Evolutionary conservation across 30 jellyfish, hydroid and myxozoan genomes (phyloP).

Genomic region (Hydractinia echinata): DNA sequence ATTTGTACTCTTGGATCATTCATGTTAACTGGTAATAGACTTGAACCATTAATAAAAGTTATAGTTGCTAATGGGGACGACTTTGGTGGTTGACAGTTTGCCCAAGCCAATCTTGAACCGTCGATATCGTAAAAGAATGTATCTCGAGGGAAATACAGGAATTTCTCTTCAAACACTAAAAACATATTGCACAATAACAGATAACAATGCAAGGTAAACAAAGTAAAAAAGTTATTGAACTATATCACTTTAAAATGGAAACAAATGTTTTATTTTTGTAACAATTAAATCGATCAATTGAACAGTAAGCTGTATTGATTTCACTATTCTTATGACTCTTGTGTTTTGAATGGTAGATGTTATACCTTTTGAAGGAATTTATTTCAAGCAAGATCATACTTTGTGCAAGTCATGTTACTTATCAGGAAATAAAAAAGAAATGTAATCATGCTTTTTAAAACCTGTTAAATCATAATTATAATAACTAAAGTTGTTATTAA

Average conservation of each 20-base stretch:
- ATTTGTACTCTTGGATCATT: conserved; percentile 27
- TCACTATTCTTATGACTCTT: no score
- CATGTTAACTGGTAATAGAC: conserved; percentile 28
- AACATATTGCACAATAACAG: not conserved
- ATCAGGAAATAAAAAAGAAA: no score
- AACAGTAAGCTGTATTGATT: no score
- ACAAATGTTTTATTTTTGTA: no score
- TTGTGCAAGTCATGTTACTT: no score
- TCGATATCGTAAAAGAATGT: conserved; percentile 33
- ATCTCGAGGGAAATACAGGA: conserved; percentile 31
- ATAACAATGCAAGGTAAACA: not conserved
- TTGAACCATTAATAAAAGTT: conserved; percentile 31
- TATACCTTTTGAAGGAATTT: no score
- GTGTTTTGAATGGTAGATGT: no score
- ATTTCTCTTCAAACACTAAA: conserved; percentile 28
- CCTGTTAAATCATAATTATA: no score
- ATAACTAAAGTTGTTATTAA: no score
- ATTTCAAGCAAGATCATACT: no score
- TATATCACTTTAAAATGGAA: not conserved
- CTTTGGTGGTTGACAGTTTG: conserved; percentile 36
- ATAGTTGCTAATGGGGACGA: conserved; percentile 1
- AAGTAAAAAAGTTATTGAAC: not conserved
- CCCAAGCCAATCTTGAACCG: conserved; percentile 38
- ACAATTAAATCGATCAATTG: no score
- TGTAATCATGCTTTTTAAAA: no score